Conservation (phyloP, 1,140 invertebrate species). For the Pseudomyrmex dendroicus region DNA sequence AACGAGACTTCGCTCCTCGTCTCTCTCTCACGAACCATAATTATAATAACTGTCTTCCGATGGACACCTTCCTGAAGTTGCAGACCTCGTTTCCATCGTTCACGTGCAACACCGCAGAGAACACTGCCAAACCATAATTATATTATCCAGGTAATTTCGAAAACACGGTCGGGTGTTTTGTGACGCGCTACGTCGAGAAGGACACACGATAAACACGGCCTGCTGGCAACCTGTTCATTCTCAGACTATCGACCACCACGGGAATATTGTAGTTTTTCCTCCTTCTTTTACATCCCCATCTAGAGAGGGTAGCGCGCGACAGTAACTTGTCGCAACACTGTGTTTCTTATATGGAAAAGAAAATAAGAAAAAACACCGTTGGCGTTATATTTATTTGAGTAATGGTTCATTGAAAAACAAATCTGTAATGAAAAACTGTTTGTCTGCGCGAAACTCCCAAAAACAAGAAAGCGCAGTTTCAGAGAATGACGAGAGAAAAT, state of each 20-base stretch:
- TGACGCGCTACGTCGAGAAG: constrained; percentile 10
- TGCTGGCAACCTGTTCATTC: constrained; percentile 36
- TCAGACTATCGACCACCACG: constrained; percentile 36
- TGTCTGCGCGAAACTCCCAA: neutral
- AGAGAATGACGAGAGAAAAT: neutral
- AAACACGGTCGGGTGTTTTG: constrained; percentile 37
- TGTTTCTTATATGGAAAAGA: constrained; percentile 23
- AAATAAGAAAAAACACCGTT: constrained; percentile 20
- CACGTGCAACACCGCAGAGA: constrained; percentile 23
- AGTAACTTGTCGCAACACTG: constrained; percentile 6
- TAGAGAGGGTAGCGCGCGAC: constrained; percentile 29
- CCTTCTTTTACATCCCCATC: constrained; percentile 23
- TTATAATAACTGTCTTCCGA: constrained; percentile 46
- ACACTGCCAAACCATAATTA: constrained; percentile 49
- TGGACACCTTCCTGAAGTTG: constrained; percentile 51
- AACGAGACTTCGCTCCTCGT: constrained; percentile 46
- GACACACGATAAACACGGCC: constrained; percentile 6
- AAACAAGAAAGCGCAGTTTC: neutral
- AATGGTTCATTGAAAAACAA: constrained; percentile 10
- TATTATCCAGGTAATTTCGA: constrained; percentile 46
- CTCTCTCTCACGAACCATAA: constrained; percentile 45
- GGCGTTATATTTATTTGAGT: constrained; percentile 4
- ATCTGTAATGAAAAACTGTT: constrained; percentile 10
- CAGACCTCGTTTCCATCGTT: constrained; percentile 24
- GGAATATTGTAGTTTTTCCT: constrained; percentile 37